phyloP scores from a whole-genome alignment of 2,888 invertebrate genomes.

The Crematogaster levior region DNA sequence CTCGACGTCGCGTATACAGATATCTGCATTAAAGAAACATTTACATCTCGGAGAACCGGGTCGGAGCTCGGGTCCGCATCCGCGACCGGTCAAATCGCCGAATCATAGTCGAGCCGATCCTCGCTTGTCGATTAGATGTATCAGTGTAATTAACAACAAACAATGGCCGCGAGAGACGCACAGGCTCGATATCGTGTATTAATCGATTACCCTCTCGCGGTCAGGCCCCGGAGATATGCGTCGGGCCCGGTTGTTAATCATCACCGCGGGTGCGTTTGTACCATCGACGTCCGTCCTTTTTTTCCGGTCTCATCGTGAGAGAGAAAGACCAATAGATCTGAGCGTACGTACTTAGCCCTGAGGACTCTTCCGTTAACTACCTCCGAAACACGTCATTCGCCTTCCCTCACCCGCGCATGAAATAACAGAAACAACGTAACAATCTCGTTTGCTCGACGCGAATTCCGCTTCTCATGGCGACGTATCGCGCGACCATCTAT shows the following conservation, averaged over 20 bases:
- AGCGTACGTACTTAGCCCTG: slow-evolving; percentile 62
- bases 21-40: slow-evolving; percentile 68
- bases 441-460: slow-evolving; percentile 44
- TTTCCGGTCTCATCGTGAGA: slow-evolving; percentile 57
- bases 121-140: slow-evolving; percentile 76
- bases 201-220: slow-evolving; percentile 78
- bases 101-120: slow-evolving; percentile 67
- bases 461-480: slow-evolving; percentile 53
- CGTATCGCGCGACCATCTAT: slow-evolving; percentile 44
- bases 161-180: slow-evolving; percentile 78
- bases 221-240: slow-evolving; percentile 74
- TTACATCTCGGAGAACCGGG: slow-evolving; percentile 66
- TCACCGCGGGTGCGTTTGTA: slow-evolving; percentile 78
- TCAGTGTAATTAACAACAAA: slow-evolving; percentile 83
- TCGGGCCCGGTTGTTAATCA: slow-evolving; percentile 79
- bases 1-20: slow-evolving; percentile 43
- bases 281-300: slow-evolving; percentile 63
- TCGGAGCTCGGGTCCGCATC: slow-evolving; percentile 49
- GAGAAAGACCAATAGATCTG: slow-evolving; percentile 32
- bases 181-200: slow-evolving; percentile 79
- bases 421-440: slow-evolving; percentile 49
- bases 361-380: slow-evolving; percentile 63
- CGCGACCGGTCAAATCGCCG: slow-evolving; percentile 77
- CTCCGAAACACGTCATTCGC: slow-evolving; percentile 67
- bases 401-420: slow-evolving; percentile 27